Evolutionary conservation across 92 coral and sea anemone species (phyloP).

Genomic region (Bergia sp.): DNA sequence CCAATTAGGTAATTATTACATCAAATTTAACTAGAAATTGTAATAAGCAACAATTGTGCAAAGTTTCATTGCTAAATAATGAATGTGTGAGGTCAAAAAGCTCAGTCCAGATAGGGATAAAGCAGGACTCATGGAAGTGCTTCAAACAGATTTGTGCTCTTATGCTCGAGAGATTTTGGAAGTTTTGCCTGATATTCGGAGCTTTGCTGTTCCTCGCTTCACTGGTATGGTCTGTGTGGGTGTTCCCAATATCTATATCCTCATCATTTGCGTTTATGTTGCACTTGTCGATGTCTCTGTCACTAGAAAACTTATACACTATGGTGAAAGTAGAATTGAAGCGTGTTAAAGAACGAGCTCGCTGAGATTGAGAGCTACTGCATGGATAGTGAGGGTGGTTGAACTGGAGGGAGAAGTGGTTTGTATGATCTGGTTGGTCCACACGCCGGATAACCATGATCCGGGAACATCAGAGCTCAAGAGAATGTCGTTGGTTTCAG

Average conservation of each 20-base stretch:
- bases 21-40: too few relatives aligned
- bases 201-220: not conserved
- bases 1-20: too few relatives aligned
- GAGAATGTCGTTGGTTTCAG: not conserved
- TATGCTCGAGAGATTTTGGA: not conserved
- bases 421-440: not conserved
- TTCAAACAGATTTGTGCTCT: not conserved
- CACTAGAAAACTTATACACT: not conserved
- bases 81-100: too few relatives aligned
- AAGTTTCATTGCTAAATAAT: too few relatives aligned
- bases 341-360: not conserved
- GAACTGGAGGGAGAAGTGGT: constrained; percentile 4
- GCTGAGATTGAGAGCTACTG: not conserved
- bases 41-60: too few relatives aligned
- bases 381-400: not conserved
- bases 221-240: not conserved
- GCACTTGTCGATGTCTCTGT: not conserved
- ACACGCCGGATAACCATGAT: not conserved
- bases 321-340: not conserved
- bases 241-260: not conserved
- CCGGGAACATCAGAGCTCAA: not conserved
- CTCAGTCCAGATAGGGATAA: too few relatives aligned
- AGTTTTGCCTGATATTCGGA: not conserved
- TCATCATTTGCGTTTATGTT: not conserved
- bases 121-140: not conserved